Conservation (phyloP, 2,113 vertebrate genomes). For the Vanacampus margaritifer region DNA sequence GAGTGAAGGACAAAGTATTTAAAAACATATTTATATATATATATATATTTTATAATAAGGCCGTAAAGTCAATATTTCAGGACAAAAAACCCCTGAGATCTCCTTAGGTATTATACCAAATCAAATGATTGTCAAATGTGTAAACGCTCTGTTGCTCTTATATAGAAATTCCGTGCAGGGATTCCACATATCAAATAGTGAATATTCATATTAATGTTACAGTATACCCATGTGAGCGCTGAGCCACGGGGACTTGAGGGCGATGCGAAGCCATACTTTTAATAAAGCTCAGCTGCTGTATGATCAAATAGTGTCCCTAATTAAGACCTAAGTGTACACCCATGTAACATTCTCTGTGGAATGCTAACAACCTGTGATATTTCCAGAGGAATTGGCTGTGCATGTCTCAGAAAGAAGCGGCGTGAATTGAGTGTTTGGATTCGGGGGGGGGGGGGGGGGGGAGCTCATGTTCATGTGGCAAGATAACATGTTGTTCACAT, state of each 20-base stretch:
- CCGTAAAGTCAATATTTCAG: too few species aligned
- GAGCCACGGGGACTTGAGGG: constrained; percentile 42
- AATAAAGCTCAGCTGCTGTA: constrained; percentile 68
- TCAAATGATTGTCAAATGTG: background rate
- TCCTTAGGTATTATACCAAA: constrained; percentile 8
- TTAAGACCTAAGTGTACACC: constrained; percentile 60
- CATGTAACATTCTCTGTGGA: constrained; percentile 60
- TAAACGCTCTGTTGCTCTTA: constrained; percentile 5
- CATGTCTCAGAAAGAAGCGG: constrained; percentile 42
- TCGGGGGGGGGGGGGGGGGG: constrained; percentile 23
- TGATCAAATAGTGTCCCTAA: constrained; percentile 68
- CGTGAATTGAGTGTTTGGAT: constrained; percentile 28
- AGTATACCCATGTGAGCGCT: constrained; percentile 28
- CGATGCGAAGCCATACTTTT: constrained; percentile 42
- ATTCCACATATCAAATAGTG: constrained; percentile 8
- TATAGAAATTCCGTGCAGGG: constrained; percentile 12
- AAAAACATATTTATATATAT: too few species aligned
- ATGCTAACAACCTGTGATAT: constrained; percentile 70
- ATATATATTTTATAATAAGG: too few species aligned
- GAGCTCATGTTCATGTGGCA: constrained; percentile 51
- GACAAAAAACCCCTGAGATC: too few species aligned
- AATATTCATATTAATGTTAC: constrained; percentile 39
- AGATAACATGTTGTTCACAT: constrained; percentile 67
- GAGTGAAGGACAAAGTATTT: too few species aligned
- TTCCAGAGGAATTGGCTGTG: constrained; percentile 61